Evolutionary conservation across 2,797 vertebrate genomes (phyloP), one percentile per base, ranked within the genome.

Genomic region (Phrynocephalus vlangalii): DNA sequence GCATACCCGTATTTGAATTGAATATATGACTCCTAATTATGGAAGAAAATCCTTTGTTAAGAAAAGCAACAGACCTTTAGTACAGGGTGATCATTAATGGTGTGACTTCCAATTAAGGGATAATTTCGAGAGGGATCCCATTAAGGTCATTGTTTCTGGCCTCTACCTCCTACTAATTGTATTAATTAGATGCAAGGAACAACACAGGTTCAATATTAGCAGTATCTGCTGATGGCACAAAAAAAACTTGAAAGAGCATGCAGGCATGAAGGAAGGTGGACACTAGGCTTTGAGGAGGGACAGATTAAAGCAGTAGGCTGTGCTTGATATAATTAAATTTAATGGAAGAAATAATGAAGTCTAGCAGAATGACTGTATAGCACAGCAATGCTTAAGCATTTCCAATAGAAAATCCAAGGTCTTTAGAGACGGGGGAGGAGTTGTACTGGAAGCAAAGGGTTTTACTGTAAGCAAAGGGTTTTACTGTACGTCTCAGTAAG

Each of bases 161-260:
- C 0, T 67, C 85, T 88, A 63, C 28, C 91, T 87, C 71, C 28
- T 93, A 88, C 73, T 91, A 44, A 88, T 88, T 92, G 87, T 80
- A 66, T 81, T 90, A 87, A 71, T 87, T 73, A 90, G 70, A 1
- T 93, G 56, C 88, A 91, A 80, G 86, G 91, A 92, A 90, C 92
- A 86, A 90, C 87, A 80, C 88, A 87, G 92, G 94, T 90, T 94
- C 91, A 76, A 38, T 60, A 20, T 92, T 84, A 3, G 82, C 71
- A 26, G 16, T 63, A 28, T 83, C 66, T 91, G 88, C 88, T 92
- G 87, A 77, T 84, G 67, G 18, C 84, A 87, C 79, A 91, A 92
- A 85, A 88, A 88, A 77, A 3, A 44, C 38, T 44, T 44, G 60
- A 78, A 88, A 91, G 87, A 86, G 88, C 87, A 91, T 82, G 88